A percentile compares a stretch with the other conserved stretches of the same genome.
Evolutionary conservation across 2,113 vertebrate genomes (phyloP).

Genomic region (Poeciliopsis occidentalis): DNA sequence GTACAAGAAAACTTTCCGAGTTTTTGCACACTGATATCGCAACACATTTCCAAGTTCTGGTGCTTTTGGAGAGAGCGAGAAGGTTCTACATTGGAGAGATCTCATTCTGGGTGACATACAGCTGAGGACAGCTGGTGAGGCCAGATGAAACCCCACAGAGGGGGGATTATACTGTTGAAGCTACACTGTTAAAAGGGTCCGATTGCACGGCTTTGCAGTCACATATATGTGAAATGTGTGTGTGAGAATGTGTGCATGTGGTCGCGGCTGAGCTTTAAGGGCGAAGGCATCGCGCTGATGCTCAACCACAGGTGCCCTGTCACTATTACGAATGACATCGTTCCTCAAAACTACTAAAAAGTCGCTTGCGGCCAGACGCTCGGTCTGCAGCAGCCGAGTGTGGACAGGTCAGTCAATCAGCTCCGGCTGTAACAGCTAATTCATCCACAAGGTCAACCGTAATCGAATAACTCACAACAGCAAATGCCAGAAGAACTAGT

Average conservation of each 20-base stretch:
- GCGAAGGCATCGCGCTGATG: conserved; percentile 40
- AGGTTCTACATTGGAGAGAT: conserved; percentile 31
- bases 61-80: conserved; percentile 41
- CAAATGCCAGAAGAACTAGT: neutral
- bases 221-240: neutral
- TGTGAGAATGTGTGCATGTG: conserved; percentile 9
- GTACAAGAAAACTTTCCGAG: too few species aligned
- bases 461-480: conserved; percentile 23
- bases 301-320: conserved; percentile 55
- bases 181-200: conserved; percentile 35
- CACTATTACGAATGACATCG: conserved; percentile 48
- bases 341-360: conserved; percentile 35
- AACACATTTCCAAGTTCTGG: neutral
- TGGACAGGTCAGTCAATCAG: conserved; percentile 32
- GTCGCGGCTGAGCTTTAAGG: conserved; percentile 8
- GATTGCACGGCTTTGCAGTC: conserved; percentile 56
- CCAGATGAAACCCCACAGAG: conserved; percentile 61
- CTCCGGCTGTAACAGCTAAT: conserved; percentile 29
- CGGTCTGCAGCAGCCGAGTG: conserved; percentile 42
- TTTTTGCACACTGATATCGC: neutral
- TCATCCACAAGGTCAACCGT: conserved; percentile 32
- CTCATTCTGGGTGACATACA: conserved; percentile 56
- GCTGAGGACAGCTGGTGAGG: conserved; percentile 74
- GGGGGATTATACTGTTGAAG: conserved; percentile 64
- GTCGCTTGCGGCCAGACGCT: conserved; percentile 9